A percentile compares a stretch with the other conserved stretches of the same genome.
Evolutionary conservation across 2,113 vertebrate genomes (phyloP).

Genomic region (Rynchops niger): DNA sequence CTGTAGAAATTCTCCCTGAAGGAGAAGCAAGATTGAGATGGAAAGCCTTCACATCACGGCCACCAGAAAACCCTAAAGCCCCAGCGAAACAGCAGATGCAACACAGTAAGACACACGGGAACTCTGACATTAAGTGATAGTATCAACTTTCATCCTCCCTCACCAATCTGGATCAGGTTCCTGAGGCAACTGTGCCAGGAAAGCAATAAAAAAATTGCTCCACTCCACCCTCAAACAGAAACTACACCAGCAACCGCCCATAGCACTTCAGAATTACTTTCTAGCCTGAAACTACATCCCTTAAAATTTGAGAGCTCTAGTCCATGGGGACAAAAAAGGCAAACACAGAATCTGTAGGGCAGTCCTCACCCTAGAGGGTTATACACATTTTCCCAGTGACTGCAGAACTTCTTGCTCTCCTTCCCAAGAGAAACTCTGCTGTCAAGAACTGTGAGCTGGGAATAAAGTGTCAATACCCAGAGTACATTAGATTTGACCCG

Average conservation of each 20-base stretch:
- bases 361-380: not conserved
- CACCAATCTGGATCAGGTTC: not conserved
- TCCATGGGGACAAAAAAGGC: not conserved
- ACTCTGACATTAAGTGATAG: not conserved
- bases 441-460: not conserved
- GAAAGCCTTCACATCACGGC: not conserved
- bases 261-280: not conserved
- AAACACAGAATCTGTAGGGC: not conserved
- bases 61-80: not conserved
- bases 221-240: not conserved
- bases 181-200: not conserved
- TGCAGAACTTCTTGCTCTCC: not conserved
- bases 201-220: not conserved
- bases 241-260: not conserved
- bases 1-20: not conserved
- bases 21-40: not conserved
- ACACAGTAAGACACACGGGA: rapidly evolving
- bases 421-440: not conserved
- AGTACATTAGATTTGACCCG: not conserved
- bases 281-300: not conserved
- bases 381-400: rapidly evolving
- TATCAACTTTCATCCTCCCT: not conserved
- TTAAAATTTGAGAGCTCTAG: not conserved
- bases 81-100: not conserved
- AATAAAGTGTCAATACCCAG: not conserved